Evolutionary conservation across 1,140 invertebrate species (phyloP).

Genomic region (Ridgeia piscesae): DNA sequence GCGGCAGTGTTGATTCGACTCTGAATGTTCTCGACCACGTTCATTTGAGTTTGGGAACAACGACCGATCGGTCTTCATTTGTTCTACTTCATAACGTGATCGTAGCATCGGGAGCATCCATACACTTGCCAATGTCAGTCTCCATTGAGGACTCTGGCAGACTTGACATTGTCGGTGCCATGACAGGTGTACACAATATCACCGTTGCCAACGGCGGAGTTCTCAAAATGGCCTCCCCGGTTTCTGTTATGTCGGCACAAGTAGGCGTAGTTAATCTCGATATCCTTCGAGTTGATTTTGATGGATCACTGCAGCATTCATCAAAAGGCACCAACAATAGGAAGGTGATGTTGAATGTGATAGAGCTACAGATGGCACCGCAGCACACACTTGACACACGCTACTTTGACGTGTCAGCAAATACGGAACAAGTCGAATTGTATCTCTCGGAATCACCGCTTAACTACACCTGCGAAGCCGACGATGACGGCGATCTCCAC

Average conservation of each 20-base stretch:
- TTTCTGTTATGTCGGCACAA: neutral
- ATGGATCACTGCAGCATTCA: neutral
- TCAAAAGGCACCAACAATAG: neutral
- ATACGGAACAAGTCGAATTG: neutral
- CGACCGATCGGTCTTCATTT: neutral
- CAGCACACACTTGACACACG: neutral
- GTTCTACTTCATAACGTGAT: neutral
- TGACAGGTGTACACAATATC: constrained; percentile 30
- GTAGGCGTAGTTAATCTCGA: neutral
- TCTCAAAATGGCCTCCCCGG: neutral
- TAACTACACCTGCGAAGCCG: neutral
- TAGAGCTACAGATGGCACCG: neutral
- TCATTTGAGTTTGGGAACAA: neutral
- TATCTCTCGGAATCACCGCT: neutral
- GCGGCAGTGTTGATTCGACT: neutral
- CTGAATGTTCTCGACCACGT: neutral
- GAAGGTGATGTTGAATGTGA: neutral
- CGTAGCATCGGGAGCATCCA: neutral
- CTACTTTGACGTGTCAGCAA: neutral
- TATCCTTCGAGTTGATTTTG: neutral
- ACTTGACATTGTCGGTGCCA: constrained; percentile 40
- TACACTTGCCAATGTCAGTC: neutral
- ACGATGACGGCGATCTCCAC: neutral
- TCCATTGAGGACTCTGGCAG: constrained; percentile 34
- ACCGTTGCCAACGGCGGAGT: neutral